These are phyloP conservation scores for Xylocopa sonorina DNA, from an alignment of 1,140 invertebrate genomes.

Conservation along the genomic window DNA sequence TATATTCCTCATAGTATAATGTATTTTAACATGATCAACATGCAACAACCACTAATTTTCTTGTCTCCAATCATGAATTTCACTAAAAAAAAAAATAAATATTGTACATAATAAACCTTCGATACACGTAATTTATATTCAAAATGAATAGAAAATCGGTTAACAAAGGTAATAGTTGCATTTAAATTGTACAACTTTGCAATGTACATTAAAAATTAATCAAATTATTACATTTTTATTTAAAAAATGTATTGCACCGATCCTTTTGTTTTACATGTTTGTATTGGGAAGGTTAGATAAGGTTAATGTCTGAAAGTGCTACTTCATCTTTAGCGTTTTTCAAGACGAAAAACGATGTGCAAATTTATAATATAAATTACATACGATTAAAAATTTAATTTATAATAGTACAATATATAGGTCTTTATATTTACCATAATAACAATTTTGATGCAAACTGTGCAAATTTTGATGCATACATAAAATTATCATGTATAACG, in stretches of 20 bases:
- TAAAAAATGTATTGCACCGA: neutral
- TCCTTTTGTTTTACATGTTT: neutral
- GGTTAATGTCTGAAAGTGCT: neutral
- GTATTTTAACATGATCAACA: constrained; percentile 29
- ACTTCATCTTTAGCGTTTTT: neutral
- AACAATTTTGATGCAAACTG: no score
- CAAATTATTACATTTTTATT: neutral
- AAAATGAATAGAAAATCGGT: neutral
- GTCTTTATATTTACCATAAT: no score
- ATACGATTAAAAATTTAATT: no score
- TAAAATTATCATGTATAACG: neutral
- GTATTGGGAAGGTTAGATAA: constrained; percentile 1
- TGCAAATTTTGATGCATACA: no score
- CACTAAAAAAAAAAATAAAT: no score
- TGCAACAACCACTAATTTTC: neutral
- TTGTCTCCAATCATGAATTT: no score
- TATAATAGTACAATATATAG: no score
- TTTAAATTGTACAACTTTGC: no score
- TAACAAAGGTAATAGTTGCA: neutral
- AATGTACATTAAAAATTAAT: neutral
- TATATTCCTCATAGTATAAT: constrained; percentile 59
- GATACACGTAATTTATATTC: neutral
- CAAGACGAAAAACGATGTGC: no score
- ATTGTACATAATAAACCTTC: neutral
- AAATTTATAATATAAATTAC: no score